Evolutionary conservation across 2,888 invertebrate genomes (phyloP).

Genomic region (Ecdyonurus torrentis): DNA sequence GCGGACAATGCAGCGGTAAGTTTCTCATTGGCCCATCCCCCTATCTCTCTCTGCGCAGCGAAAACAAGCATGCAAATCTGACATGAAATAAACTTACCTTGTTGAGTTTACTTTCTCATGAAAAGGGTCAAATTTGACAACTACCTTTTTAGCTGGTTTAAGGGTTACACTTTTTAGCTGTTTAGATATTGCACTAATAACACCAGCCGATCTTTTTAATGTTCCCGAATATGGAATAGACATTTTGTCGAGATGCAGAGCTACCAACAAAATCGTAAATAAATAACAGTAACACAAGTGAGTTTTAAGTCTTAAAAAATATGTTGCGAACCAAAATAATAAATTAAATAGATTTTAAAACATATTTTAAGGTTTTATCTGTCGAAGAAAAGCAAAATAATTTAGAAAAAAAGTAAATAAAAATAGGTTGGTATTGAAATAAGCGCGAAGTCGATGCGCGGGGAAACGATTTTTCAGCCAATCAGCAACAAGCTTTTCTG

Average conservation of each 20-base stretch:
- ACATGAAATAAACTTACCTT: constrained; percentile 30
- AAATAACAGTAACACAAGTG: too few species aligned
- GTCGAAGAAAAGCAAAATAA: too few species aligned
- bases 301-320: too few species aligned
- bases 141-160: constrained; percentile 59
- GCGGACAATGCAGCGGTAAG: constrained; percentile 29
- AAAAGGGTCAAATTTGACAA: constrained; percentile 74
- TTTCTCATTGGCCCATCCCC: constrained; percentile 9
- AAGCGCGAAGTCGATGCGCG: background rate
- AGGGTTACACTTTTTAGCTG: constrained; percentile 54
- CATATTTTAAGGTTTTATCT: too few species aligned
- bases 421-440: background rate
- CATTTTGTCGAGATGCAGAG: constrained; percentile 32
- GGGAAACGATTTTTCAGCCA: background rate
- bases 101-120: constrained; percentile 45
- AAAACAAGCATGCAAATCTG: constrained; percentile 4
- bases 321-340: too few species aligned
- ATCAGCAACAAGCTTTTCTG: background rate
- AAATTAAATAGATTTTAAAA: too few species aligned
- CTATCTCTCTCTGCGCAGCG: constrained; percentile 29
- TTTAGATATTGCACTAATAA: constrained; percentile 54
- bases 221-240: constrained; percentile 57
- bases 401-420: too few species aligned
- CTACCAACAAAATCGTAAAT: too few species aligned
- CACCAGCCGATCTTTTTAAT: constrained; percentile 44